Conservation (phyloP, 2,888 invertebrate genomes). For the Dryobota labecula region DNA sequence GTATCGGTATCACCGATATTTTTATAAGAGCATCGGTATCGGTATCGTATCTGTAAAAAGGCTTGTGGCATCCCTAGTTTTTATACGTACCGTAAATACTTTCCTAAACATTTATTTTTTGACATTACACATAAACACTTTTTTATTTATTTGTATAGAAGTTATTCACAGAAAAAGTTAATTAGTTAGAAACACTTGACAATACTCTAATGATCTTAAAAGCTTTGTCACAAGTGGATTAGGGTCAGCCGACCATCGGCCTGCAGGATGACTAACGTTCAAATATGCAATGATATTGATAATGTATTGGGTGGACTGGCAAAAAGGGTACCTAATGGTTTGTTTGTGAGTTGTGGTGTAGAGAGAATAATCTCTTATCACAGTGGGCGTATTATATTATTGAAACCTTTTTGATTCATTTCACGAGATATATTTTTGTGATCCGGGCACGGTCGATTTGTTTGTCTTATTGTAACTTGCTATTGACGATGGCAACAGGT, state of each 20-base stretch:
- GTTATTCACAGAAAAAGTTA: conserved; percentile 2
- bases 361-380: conserved; percentile 25
- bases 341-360: conserved; percentile 39
- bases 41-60: too few species aligned
- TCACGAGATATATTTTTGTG: conserved; percentile 15
- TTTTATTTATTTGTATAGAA: too few species aligned
- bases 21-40: too few species aligned
- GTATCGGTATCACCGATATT: too few species aligned
- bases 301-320: conserved; percentile 38
- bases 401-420: conserved; percentile 31
- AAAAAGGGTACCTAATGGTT: conserved; percentile 39
- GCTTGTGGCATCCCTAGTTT: too few species aligned
- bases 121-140: too few species aligned
- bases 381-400: conserved; percentile 46
- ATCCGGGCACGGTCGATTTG: conserved; percentile 7
- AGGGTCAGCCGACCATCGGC: conserved; percentile 11
- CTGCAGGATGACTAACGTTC: conserved; percentile 28
- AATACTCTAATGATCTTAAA: conserved; percentile 6
- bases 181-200: conserved; percentile 27
- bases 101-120: too few species aligned
- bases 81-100: too few species aligned
- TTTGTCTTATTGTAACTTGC: neutral
- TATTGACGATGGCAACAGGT: conserved; percentile 15
- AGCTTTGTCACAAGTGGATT: conserved; percentile 35
- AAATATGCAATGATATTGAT: conserved; percentile 47